Conservation (phyloP, 2,113 vertebrate genomes). For the Cyanoderma ruficeps region DNA sequence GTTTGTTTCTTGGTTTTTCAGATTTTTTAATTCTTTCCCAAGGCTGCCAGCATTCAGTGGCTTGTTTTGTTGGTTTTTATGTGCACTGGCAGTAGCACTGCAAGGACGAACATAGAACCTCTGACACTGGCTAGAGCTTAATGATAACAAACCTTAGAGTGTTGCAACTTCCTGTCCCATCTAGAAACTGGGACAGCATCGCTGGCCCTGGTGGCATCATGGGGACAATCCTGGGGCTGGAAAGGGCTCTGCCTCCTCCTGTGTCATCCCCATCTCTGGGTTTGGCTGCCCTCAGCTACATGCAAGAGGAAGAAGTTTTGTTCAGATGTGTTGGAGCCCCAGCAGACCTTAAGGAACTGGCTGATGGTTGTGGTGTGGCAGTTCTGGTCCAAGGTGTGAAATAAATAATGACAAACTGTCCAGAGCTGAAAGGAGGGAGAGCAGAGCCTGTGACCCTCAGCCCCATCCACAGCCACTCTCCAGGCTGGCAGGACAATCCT, state of each 20-base stretch:
- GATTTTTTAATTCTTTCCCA: background rate
- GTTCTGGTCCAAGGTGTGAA: background rate
- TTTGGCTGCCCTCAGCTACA: background rate
- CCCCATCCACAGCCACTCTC: background rate
- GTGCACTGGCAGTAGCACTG: background rate
- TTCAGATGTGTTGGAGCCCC: background rate
- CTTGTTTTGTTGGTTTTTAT: background rate
- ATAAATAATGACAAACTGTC: background rate
- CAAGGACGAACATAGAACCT: background rate
- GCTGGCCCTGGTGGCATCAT: accelerated
- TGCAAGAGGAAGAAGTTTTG: background rate
- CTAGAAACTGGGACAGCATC: background rate
- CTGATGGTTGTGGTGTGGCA: accelerated
- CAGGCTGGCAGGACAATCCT: accelerated
- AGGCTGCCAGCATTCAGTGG: background rate
- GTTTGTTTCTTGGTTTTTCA: background rate
- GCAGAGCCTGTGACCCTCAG: background rate
- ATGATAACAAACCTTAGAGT: background rate
- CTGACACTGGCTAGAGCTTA: background rate
- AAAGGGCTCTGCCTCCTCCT: background rate
- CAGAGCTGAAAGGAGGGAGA: background rate
- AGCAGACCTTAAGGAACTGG: background rate
- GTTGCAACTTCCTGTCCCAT: background rate
- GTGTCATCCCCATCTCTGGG: background rate
- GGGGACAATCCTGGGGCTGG: background rate